Evolutionary conservation across 1,140 invertebrate species (phyloP).

Genomic region (Diprion similis): DNA sequence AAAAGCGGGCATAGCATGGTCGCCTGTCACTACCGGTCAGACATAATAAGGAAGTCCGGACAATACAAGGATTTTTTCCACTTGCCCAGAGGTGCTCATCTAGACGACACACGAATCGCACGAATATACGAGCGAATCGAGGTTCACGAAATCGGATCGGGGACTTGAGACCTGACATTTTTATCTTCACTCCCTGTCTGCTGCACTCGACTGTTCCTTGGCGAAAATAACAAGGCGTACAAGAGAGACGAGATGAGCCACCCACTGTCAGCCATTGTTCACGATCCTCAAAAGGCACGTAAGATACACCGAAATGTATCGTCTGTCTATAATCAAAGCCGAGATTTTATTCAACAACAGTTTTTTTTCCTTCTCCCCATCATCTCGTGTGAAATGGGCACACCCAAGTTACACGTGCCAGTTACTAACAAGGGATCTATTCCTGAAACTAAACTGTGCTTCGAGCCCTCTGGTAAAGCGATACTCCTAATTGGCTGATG

Average conservation of each 20-base stretch:
- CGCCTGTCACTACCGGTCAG: constrained; percentile 15
- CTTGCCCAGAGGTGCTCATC: constrained; percentile 8
- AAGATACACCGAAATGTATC: no score
- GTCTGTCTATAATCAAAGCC: no score
- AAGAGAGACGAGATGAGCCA: background rate
- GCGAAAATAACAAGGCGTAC: background rate
- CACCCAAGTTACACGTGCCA: background rate
- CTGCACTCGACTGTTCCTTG: background rate
- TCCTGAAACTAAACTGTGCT: background rate
- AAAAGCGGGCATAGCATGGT: constrained; percentile 8
- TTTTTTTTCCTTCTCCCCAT: no score
- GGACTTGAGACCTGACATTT: background rate
- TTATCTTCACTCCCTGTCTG: background rate
- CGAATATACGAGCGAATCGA: background rate
- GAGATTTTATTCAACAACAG: no score
- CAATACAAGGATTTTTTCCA: constrained; percentile 16
- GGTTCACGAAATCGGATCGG: background rate
- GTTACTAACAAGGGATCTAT: background rate
- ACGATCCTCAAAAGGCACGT: background rate
- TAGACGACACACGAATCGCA: background rate
- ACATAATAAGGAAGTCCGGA: constrained; percentile 16
- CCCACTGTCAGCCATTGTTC: background rate
- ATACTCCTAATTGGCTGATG: constrained; percentile 2
- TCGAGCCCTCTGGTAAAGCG: constrained; percentile 4
- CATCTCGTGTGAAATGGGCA: no score